These are phyloP conservation scores for Austrofundulus limnaeus DNA, from an alignment of 2,113 vertebrate species.

Conservation along the genomic window DNA sequence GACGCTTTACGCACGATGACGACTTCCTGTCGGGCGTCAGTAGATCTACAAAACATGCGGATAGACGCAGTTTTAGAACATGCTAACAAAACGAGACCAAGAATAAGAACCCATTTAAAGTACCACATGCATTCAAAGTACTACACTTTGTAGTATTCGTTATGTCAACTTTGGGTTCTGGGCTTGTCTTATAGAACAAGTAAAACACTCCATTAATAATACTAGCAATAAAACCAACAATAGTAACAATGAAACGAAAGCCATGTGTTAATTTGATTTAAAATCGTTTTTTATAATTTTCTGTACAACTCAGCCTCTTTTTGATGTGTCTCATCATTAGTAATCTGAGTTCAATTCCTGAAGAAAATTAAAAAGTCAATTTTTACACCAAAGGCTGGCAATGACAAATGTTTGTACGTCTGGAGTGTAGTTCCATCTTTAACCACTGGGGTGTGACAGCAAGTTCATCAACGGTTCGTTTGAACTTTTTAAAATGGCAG, in stretches of 20 bases:
- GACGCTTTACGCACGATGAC: constrained; percentile 46
- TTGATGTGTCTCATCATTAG: too few species aligned
- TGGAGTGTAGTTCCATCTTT: constrained; percentile 51
- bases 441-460: constrained; percentile 67
- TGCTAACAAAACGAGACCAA: too few species aligned
- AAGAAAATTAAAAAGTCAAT: too few species aligned
- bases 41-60: constrained; percentile 30
- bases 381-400: too few species aligned
- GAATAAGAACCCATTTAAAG: too few species aligned
- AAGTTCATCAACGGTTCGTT: constrained; percentile 50
- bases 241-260: not conserved
- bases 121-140: not conserved
- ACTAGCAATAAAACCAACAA: not conserved
- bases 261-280: too few species aligned
- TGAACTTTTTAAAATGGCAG: constrained; percentile 56
- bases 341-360: too few species aligned
- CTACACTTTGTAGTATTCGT: not conserved
- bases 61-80: not conserved
- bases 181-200: too few species aligned
- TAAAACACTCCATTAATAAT: too few species aligned
- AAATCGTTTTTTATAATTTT: too few species aligned
- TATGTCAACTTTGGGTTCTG: too few species aligned
- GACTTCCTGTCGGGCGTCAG: constrained; percentile 47
- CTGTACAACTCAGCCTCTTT: too few species aligned
- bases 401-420: constrained; percentile 36